phyloP scores from a whole-genome alignment of 2,888 invertebrate genomes.

The Drosophila kuntzei region DNA sequence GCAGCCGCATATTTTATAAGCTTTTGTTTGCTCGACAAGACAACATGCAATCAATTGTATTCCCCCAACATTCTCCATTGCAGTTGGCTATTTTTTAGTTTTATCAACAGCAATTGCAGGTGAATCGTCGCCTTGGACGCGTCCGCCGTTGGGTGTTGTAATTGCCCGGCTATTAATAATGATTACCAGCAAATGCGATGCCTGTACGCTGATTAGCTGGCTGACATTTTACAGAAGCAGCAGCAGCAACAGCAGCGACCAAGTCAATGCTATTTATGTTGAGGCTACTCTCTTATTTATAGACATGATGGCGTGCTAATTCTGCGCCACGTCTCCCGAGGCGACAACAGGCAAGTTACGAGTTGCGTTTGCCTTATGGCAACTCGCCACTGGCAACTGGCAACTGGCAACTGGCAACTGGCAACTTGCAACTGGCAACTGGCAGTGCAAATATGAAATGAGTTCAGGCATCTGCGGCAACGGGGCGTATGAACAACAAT shows the following conservation, averaged over 20 bases:
- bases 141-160: constrained; percentile 61
- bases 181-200: constrained; percentile 72
- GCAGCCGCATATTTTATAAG: constrained; percentile 59
- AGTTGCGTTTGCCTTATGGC: constrained; percentile 33
- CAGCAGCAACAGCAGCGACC: constrained; percentile 10
- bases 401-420: constrained; percentile 18
- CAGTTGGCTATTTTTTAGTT: constrained; percentile 22
- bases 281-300: constrained; percentile 64
- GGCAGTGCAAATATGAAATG: constrained; percentile 53
- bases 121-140: constrained; percentile 49
- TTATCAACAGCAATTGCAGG: constrained; percentile 42
- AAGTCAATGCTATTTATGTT: constrained; percentile 72
- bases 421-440: constrained; percentile 17
- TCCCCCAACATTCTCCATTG: constrained; percentile 25
- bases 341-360: constrained; percentile 39
- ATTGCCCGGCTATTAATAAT: constrained; percentile 75
- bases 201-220: constrained; percentile 68
- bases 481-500: constrained; percentile 74
- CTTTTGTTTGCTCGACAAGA: constrained; percentile 60
- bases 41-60: constrained; percentile 53
- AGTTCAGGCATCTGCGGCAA: constrained; percentile 55
- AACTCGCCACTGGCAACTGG: constrained; percentile 22
- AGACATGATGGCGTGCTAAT: constrained; percentile 71
- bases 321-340: constrained; percentile 62
- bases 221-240: constrained; percentile 68